These are phyloP conservation scores for western clawed frog (Xenopus tropicalis) DNA, from an alignment of 2,113 vertebrate species.

Conservation along the genomic window UCB_Xtro_10.0 CM004445.2:12051501-12052000, in stretches of 20 bases:
- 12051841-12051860: constrained; percentile 36
- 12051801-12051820: constrained; percentile 50
- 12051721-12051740: constrained; percentile 20
- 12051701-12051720: constrained; percentile 14
- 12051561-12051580: no score
- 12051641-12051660: constrained; percentile 24
- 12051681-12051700: constrained; percentile 34
- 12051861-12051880: constrained; percentile 49
- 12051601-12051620: constrained; percentile 37
- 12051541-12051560: no score
- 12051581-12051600: background rate
- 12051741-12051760: constrained; percentile 44
- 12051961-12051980: constrained; percentile 93
- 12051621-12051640: constrained; percentile 20
- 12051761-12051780: constrained; percentile 72
- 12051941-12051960: constrained; percentile 93
- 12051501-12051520: no score
- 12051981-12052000: constrained; percentile 82
- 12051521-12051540: no score
- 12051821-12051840: constrained; percentile 50
- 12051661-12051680: constrained; percentile 2
- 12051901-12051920: constrained; percentile 82
- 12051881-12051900: constrained; percentile 45
- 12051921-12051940: constrained; percentile 93
- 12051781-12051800: constrained; percentile 56